phyloP scores from a whole-genome alignment of 2,888 invertebrate genomes.

The Euzetes globulus region DNA sequence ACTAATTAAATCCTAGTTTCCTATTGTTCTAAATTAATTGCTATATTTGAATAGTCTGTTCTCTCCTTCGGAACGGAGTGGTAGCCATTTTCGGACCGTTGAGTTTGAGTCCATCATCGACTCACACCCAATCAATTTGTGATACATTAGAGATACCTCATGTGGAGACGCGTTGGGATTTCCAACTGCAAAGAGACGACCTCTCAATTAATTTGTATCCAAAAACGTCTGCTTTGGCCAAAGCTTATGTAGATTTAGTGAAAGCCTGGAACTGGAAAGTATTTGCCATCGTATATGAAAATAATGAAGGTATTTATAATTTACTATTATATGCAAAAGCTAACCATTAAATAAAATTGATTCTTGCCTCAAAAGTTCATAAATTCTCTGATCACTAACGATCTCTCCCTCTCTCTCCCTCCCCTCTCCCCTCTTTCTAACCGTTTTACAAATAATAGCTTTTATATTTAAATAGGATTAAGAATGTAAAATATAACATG shows the following conservation, averaged over 20 bases:
- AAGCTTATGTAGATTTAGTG: conserved; percentile 63
- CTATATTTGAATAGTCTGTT: conserved; percentile 62
- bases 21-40: neutral
- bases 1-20: no score
- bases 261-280: conserved; percentile 69
- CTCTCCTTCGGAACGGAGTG: conserved; percentile 65
- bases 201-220: conserved; percentile 78
- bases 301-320: conserved; percentile 59
- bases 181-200: conserved; percentile 61
- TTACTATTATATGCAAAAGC: neutral
- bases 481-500: no score
- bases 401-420: no score
- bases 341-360: neutral
- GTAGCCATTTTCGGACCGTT: conserved; percentile 78
- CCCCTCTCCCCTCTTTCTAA: no score
- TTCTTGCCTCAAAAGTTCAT: neutral
- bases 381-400: neutral
- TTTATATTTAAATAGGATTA: no score
- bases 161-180: conserved; percentile 72
- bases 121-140: conserved; percentile 73
- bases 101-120: conserved; percentile 58
- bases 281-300: conserved; percentile 82
- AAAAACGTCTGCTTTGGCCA: conserved; percentile 50
- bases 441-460: no score
- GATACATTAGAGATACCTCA: conserved; percentile 78